A percentile compares a stretch with the other conserved stretches of the same genome.
phyloP scores from a whole-genome alignment of 2,888 invertebrate genomes.

The Buathra laborator region DNA sequence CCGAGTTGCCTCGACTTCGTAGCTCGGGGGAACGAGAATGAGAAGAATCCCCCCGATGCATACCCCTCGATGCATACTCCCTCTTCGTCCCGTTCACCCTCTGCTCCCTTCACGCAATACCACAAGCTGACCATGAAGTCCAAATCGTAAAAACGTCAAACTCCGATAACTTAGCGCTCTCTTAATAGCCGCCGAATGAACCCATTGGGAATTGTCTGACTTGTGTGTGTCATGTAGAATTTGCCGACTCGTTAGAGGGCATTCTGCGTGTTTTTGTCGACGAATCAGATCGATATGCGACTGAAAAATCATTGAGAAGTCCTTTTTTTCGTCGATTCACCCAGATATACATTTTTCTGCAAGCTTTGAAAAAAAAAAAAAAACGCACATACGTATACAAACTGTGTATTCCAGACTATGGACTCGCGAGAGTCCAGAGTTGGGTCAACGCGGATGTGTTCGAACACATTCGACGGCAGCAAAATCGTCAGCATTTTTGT shows the following conservation, averaged over 20 bases:
- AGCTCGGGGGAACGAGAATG: slow-evolving; percentile 66
- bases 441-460: slow-evolving; percentile 50
- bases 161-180: slow-evolving; percentile 72
- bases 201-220: slow-evolving; percentile 73
- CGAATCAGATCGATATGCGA: slow-evolving; percentile 4
- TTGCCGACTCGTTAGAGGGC: slow-evolving; percentile 48
- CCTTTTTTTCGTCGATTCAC: slow-evolving; percentile 45
- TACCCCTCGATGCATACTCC: slow-evolving; percentile 66
- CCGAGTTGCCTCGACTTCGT: slow-evolving; percentile 38
- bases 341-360: slow-evolving; percentile 43
- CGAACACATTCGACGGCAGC: slow-evolving; percentile 28
- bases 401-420: too few relatives aligned
- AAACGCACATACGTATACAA: slow-evolving; percentile 26
- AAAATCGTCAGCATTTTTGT: slow-evolving; percentile 70
- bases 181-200: slow-evolving; percentile 68
- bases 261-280: slow-evolving; percentile 25
- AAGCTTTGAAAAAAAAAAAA: slow-evolving; percentile 21
- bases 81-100: slow-evolving; percentile 17
- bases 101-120: slow-evolving; percentile 13
- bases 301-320: slow-evolving; percentile 27
- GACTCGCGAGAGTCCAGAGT: not conserved
- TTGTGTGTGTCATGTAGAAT: slow-evolving; percentile 28
- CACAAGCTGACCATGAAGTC: slow-evolving; percentile 66
- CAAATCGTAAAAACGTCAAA: slow-evolving; percentile 77
- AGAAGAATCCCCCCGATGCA: slow-evolving; percentile 55